Conservation (phyloP, 2,113 vertebrate species). For the Lepidothrix coronata region DNA sequence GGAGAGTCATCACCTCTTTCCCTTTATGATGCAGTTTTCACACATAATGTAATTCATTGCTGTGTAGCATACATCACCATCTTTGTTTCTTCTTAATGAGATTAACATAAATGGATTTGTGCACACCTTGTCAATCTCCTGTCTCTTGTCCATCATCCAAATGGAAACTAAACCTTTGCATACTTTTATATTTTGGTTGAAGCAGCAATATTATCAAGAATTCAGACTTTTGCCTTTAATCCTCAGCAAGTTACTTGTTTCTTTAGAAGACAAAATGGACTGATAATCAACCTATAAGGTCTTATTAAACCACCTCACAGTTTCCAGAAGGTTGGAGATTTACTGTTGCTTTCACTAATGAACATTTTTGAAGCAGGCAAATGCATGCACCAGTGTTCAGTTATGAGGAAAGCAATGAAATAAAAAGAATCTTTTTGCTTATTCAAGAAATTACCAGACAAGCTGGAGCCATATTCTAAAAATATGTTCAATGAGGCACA, state of each 20-base stretch:
- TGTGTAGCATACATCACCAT: neutral
- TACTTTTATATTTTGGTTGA: neutral
- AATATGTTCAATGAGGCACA: neutral
- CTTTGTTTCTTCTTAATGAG: neutral
- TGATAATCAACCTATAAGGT: neutral
- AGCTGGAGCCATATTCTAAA: neutral
- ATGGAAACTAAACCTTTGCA: neutral
- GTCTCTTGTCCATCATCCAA: neutral
- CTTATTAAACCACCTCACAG: neutral
- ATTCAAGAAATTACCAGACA: neutral
- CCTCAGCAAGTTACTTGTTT: neutral
- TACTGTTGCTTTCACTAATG: neutral
- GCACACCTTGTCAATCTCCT: neutral
- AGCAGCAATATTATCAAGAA: neutral
- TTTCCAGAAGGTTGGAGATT: neutral
- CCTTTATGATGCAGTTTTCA: neutral
- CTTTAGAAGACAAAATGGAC: neutral
- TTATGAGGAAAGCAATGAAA: neutral
- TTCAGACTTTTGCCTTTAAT: neutral
- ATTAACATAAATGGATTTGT: neutral
- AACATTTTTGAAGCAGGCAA: neutral
- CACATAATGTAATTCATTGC: neutral
- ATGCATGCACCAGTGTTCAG: neutral
- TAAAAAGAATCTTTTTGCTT: neutral
- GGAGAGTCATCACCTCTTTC: neutral